Percentiles rank a stretch among this genome's conserved stretches.
Evolutionary conservation across 64 coral and sea anemone species (phyloP).

Genomic region (Porites australiensis): DNA sequence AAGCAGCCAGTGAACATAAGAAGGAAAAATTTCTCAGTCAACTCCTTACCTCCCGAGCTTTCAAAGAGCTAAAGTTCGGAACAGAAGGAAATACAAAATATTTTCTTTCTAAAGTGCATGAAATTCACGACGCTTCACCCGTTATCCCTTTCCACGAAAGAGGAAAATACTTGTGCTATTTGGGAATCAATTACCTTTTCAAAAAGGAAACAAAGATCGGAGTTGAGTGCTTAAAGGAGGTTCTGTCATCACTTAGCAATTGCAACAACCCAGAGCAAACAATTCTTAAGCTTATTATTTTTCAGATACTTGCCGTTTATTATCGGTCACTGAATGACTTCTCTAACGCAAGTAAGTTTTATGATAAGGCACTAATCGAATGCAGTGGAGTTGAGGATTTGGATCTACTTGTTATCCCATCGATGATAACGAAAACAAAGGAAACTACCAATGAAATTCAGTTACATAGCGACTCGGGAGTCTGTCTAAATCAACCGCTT

Average conservation of each 20-base stretch:
- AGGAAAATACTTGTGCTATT: slow-evolving; percentile 16
- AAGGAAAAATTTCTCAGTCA: not conserved
- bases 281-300: not conserved
- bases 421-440: not conserved
- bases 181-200: not conserved
- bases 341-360: not conserved
- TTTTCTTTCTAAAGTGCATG: not conserved
- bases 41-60: slow-evolving; percentile 2
- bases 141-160: not conserved
- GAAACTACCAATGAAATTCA: not conserved
- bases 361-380: not conserved
- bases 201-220: not conserved
- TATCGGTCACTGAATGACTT: not conserved
- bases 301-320: slow-evolving; percentile 1
- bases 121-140: no score
- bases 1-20: not conserved
- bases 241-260: not conserved
- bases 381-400: not conserved
- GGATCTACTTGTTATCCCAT: not conserved
- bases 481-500: not conserved
- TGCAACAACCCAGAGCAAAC: not conserved
- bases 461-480: not conserved
- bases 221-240: not conserved
- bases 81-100: not conserved
- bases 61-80: not conserved